A percentile compares a stretch with the other conserved stretches of the same genome.
Conservation (phyloP, 2,888 invertebrate species). For the Stenchaetothrips biformis region DNA sequence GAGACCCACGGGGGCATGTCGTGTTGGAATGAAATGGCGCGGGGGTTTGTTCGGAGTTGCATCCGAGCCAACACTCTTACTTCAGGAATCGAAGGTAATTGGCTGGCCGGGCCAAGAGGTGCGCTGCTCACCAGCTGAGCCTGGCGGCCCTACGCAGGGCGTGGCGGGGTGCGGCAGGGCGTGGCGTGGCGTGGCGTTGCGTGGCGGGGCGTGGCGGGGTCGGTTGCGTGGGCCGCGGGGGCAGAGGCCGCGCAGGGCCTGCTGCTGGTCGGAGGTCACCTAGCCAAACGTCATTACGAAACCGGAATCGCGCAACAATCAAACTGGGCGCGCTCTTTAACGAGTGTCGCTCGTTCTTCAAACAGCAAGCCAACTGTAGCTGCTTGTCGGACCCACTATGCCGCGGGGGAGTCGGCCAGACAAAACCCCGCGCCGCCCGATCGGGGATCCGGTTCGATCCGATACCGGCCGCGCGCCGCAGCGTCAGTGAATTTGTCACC, state of each 20-base stretch:
- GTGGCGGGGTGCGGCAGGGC: no score
- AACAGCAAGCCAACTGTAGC: not conserved
- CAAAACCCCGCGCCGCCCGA: no score
- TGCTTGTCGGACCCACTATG: not conserved
- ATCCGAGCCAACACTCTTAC: not conserved
- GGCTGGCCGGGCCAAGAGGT: no score
- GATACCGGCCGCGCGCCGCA: no score
- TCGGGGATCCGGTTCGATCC: no score
- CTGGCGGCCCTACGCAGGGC: not conserved
- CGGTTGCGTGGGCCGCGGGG: not conserved
- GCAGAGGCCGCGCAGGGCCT: not conserved
- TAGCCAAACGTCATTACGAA: not conserved
- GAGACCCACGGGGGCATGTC: no score
- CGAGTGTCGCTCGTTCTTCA: not conserved
- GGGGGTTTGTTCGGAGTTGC: no score
- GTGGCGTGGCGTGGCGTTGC: not conserved
- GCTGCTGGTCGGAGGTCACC: not conserved
- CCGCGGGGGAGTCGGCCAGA: not conserved
- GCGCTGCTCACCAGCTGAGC: no score
- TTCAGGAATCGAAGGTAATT: not conserved
- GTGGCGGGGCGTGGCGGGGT: no score
- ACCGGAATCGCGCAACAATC: not conserved
- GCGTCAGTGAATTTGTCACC: no score
- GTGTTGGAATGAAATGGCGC: no score
- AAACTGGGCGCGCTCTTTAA: not conserved